Evolutionary conservation across 2,888 invertebrate species (phyloP), one percentile per base, ranked within the genome.

Genomic region (Drosophila borealis): DNA sequence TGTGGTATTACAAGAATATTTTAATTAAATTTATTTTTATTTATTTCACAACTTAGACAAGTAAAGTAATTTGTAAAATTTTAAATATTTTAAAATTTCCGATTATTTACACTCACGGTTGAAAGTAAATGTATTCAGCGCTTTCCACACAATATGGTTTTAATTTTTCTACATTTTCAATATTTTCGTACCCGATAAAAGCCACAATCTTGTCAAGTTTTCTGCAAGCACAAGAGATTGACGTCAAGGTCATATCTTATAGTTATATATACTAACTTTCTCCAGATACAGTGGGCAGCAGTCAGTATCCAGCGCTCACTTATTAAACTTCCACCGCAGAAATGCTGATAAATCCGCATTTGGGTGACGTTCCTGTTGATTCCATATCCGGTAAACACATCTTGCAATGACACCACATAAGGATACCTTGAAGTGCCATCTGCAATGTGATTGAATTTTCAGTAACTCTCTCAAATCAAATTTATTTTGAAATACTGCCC

Each of bases 271-370:
- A 77, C 82, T 75, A 69, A 92, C 92, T 92, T 92, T 34, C 77
- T 72, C 87, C 90, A 90, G 34, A 91, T 76, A 55, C 92, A 92
- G 70, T 92, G 92, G 2, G 90, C 92, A 4, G 92, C 92, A 11
- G 91, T 90, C 37, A 92, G 66, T 51, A 92, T 89, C 92, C 92
- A 92, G 3, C 80, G 80, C 1, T 78, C 63, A 53, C 83, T 87
- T 4, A 92, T 81, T 39, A 92, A 65, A 49, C 87, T 88, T n/a
- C 91, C 92, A 10, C 92, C 92, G 55, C 92, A 92, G 70, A 92
- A 92, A 63, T 92, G 92, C n/a, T 81, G 77, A 64, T 81, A 90
- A 3, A 13, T 49, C 2, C 19, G 41, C 1, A 41, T 54, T 13
- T 21, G 34, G 2, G 33, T 70, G 2, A 8, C 6, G 48, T 74